Evolutionary conservation across 2,113 vertebrate genomes (phyloP), one percentile per base, ranked within the genome.

Genomic region (Castor canadensis): DNA sequence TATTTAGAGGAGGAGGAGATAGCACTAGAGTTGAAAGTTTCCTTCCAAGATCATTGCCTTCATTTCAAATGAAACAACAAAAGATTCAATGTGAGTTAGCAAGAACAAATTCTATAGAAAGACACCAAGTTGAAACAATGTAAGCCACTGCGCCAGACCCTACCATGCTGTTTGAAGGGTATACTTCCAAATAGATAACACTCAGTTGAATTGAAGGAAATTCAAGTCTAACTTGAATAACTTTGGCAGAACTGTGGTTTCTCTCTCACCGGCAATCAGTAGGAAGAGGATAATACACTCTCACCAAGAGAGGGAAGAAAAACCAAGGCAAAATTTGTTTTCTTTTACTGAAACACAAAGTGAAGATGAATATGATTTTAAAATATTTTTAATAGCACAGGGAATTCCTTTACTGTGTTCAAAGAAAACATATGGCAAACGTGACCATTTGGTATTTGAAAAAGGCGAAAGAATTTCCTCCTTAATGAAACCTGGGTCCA

Each of bases 341-440:
- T 40, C 17, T n/a, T 16, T 38, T 69, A 35, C 32, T 38, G 8
- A 66, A 7, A 66, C 62, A 64, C n/a, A n/a, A n/a, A 4, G 16
- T 91, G 38, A 75, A n/a, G 24, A 89, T 71, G n/a, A 77, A 62
- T 1, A 67, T 28, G 47, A 52, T 32, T 28, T 28, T 28, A 45
- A 30, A 47, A 64, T 69, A 45, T 45, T 60, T 82, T 56, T n/a
- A 87, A 32, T 6, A 93, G 60, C 30, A 84, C 17, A 77, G 72
- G 38, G 16, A 94, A 60, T 35, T 87, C 38, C 47, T 92, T 64
- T 72, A 30, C 32, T 72, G 28, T 89, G 38, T 79, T 87, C 75
- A 71, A 77, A 67, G 81, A 58, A 19, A 62, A 69, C 93, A 96
- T 49, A 90, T 32, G 95, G 96, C 87, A 93, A 69, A 69, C 13